A percentile compares a stretch with the other conserved stretches of the same genome.
Conservation (phyloP, 1,140 invertebrate genomes). For the Bicyclus anynana region DNA sequence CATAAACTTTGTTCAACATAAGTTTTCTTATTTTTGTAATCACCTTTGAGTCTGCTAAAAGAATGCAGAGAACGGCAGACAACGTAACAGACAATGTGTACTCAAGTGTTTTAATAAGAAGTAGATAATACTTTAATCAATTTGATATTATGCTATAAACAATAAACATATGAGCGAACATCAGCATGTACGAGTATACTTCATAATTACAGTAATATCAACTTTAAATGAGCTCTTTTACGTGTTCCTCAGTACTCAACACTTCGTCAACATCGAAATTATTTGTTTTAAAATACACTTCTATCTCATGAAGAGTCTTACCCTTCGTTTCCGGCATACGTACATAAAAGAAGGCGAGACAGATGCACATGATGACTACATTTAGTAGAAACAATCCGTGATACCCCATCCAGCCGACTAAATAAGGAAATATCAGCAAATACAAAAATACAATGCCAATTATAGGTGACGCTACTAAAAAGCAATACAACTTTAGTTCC, state of each 20-base stretch:
- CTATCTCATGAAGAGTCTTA: neutral
- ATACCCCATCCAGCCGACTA: neutral
- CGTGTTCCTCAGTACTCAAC: neutral
- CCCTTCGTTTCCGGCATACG: conserved; percentile 4
- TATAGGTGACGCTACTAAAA: neutral
- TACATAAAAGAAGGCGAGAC: neutral
- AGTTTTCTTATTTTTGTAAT: too few relatives aligned
- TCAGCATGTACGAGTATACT: too few relatives aligned
- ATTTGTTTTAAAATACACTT: conserved; percentile 6
- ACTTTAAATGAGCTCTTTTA: too few relatives aligned
- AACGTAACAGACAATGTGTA: too few relatives aligned
- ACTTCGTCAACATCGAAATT: neutral
- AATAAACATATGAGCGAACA: too few relatives aligned
- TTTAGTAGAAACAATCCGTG: neutral
- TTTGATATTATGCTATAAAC: too few relatives aligned
- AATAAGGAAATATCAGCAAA: neutral
- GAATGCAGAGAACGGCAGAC: too few relatives aligned
- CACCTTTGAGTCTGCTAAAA: too few relatives aligned
- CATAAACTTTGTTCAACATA: too few relatives aligned
- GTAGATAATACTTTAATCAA: too few relatives aligned
- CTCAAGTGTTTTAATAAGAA: too few relatives aligned
- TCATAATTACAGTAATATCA: too few relatives aligned
- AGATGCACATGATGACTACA: neutral
- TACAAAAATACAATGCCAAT: neutral
- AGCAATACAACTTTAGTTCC: conserved; percentile 9